Evolutionary conservation across 2,888 invertebrate species (phyloP), one percentile per base, ranked within the genome.

Genomic region (Galerucella pusilla): DNA sequence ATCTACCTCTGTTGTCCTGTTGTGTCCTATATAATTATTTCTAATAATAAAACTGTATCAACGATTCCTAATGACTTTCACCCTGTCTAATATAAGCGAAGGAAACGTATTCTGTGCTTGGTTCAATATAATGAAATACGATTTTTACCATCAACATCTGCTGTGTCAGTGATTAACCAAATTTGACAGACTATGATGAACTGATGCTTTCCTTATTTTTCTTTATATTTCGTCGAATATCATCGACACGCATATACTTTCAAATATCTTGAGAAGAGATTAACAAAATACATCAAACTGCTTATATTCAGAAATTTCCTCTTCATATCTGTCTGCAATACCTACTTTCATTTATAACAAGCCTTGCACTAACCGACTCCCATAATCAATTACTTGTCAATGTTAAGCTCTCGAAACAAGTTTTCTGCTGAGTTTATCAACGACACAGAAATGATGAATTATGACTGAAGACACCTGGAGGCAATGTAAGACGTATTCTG

Each of bases 401-500:
- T 75, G 75, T 75, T 72, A 72, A 72, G 72, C 72, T 68, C 10
- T 60, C 64, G 65, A 75, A 75, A 74, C 75, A 75, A 72, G 75
- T 75, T 75, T 77, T 72, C 71, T 70, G 68, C 69, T 65, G 76
- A 81, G 81, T 81, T 83, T 82, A 82, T 81, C 82, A 81, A 80
- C 81, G 83, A 84, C 84, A 81, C 81, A 76, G 78, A 60, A 80
- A 82, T 84, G 84, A 84, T 84, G 83, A 82, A 84, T 83, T 83
- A 84, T 84, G 84, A 84, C 83, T 79, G 81, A 84, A 81, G 81
- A 83, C 80, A 81, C 80, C 78, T 74, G 76, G 78, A 77, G 78
- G 75, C 69, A 64, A 35, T 72, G 63, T 49, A 67, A 63, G 73
- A 71, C 71, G 61, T 61, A 69, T 69, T 69, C 54, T 45, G 64